Conservation (phyloP, 2,888 invertebrate species). For the Meandrusa payeni region DNA sequence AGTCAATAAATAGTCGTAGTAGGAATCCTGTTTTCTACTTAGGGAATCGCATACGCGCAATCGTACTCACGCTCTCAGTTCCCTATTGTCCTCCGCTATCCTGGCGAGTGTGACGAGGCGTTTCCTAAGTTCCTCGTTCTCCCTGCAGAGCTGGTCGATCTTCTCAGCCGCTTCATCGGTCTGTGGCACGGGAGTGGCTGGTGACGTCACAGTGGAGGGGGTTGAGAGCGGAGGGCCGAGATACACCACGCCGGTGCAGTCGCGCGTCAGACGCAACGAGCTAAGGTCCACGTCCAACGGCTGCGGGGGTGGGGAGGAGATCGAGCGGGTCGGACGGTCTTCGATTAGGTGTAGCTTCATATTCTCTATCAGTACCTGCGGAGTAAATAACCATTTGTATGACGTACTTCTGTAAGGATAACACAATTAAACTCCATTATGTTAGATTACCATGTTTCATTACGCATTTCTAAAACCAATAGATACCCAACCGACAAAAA, state of each 20-base stretch:
- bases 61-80: constrained; percentile 68
- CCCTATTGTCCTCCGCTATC: constrained; percentile 78
- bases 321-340: constrained; percentile 89
- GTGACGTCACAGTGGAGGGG: constrained; percentile 43
- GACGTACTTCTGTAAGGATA: no score
- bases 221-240: constrained; percentile 81
- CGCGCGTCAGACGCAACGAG: constrained; percentile 85
- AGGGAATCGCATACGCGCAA: no score
- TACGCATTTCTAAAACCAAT: no score
- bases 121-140: constrained; percentile 76
- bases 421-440: no score
- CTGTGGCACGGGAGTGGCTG: constrained; percentile 48
- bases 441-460: no score
- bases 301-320: constrained; percentile 89
- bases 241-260: constrained; percentile 86
- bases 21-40: no score
- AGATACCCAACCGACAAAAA: no score
- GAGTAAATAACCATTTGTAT: no score
- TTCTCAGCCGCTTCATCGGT: constrained; percentile 65
- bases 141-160: constrained; percentile 55
- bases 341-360: constrained; percentile 88
- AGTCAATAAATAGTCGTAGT: no score
- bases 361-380: constrained; percentile 86
- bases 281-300: constrained; percentile 89
- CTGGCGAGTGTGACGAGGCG: constrained; percentile 69